Percentiles rank a stretch among this genome's conserved stretches.
phyloP scores from a whole-genome alignment of 2,797 vertebrate genomes.

The Rachycentron canadum region DNA sequence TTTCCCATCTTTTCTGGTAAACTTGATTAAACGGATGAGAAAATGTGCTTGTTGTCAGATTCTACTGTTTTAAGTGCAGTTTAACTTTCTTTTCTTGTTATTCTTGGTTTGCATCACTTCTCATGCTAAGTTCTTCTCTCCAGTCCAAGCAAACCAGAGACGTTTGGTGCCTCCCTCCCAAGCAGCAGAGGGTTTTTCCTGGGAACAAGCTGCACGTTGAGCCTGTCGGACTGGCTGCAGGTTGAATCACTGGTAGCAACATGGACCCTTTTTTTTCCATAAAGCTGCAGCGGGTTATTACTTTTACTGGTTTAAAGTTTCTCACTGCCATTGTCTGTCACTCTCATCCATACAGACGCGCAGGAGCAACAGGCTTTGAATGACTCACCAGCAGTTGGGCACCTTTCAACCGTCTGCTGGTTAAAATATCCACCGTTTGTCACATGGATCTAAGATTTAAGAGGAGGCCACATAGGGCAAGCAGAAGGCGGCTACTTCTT shows the following conservation, averaged over 20 bases:
- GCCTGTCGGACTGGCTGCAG: constrained; percentile 7
- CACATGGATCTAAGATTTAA: constrained; percentile 52
- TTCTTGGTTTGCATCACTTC: constrained; percentile 9
- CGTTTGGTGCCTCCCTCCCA: not conserved
- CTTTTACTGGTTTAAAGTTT: constrained; percentile 23
- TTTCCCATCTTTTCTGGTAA: no score
- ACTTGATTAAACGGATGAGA: no score
- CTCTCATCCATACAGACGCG: constrained; percentile 42
- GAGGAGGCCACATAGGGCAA: constrained; percentile 44
- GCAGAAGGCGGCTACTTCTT: constrained; percentile 47
- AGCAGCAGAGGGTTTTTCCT: constrained; percentile 4
- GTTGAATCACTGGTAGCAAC: constrained; percentile 34
- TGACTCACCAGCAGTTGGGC: constrained; percentile 66
- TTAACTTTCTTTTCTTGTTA: constrained; percentile 12
- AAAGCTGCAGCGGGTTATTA: constrained; percentile 38
- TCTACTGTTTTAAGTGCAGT: not conserved
- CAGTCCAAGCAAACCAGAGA: constrained; percentile 9
- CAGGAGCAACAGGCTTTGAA: constrained; percentile 42
- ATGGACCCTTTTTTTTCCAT: constrained; percentile 18
- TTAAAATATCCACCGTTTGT: constrained; percentile 56
- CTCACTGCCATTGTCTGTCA: not conserved
- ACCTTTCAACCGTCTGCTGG: constrained; percentile 61
- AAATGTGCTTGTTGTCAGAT: no score
- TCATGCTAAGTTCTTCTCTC: constrained; percentile 18
- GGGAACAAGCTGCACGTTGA: not conserved